Base-by-base conservation (phyloP, 2,113 vertebrate genomes). In the Dicentrarchus labrax region DNA sequence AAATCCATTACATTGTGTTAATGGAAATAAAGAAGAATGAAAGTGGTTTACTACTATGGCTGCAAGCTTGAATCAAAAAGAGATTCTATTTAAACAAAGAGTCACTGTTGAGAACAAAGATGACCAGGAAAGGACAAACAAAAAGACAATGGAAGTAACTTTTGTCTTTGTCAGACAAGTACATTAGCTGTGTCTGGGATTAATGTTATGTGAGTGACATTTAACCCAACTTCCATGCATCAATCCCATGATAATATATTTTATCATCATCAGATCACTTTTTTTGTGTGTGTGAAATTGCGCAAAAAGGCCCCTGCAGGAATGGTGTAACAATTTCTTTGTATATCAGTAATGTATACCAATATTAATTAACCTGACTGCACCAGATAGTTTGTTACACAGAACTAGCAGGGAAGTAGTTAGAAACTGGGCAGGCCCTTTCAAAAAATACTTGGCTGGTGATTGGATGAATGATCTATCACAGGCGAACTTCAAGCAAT, bases 131-230 rank as follows among this genome's bases (percentile, higher is more conserved):
- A 71, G 43, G 6, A 61, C 15, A 45, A 73, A 51, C 19, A 41
- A 68, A 47, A 22, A 80, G 16, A 72, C 24, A 77, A 16, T 21
- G 45, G 24, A 22, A 24, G 39, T 64, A 64, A 56, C 30, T 68
- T 59, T 43, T 8, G 69, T 77, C 54, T 56, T 67, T 56, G 76
- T 54, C n/a, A 61, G 72, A 69, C n/a, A 65, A 84, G 72, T 62
- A 65, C 77, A 69, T 22, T 30, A 38, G 24, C 48, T 65, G 41
- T 76, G 50, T 68, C 50, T 62, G 76, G 50, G 39, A 57, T 53
- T 38, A 48, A 24, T 4, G 4, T 38, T 51, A 78, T 41, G 13
- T 16, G 36, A n/a, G 59, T 76, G 50, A 78, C 74, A 61, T 85
- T 73, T 66, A 78, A 85, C 59, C 59, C 39, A 39, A 41, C 6